Conservation (phyloP, 2,113 vertebrate species). For the Chascanopsetta lugubris region DNA sequence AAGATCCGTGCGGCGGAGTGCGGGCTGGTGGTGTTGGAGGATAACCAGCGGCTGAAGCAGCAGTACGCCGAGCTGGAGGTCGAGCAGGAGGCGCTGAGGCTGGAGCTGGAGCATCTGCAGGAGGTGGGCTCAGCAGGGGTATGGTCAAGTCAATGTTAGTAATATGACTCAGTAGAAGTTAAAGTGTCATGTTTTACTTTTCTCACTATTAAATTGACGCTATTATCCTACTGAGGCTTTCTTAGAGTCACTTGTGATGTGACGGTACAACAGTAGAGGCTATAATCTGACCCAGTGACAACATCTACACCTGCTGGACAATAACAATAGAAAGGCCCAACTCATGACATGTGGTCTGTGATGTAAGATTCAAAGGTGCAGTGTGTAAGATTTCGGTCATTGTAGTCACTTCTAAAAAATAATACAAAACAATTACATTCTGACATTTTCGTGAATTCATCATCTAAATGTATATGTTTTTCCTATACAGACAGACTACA, state of each 20-base stretch:
- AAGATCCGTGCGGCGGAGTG: slow-evolving; percentile 98
- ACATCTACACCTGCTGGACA: slow-evolving; percentile 31
- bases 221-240: not conserved
- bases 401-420: too few relatives aligned
- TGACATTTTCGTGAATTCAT: too few relatives aligned
- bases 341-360: not conserved
- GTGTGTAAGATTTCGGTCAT: too few relatives aligned
- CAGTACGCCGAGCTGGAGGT: slow-evolving; percentile 93
- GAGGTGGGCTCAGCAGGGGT: slow-evolving; percentile 83
- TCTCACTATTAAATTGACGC: not conserved
- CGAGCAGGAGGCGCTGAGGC: slow-evolving; percentile 89
- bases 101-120: slow-evolving; percentile 94
- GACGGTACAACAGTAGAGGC: not conserved
- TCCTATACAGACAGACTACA: too few relatives aligned
- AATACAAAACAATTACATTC: too few relatives aligned
- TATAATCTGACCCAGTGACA: not conserved
- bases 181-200: not conserved
- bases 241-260: too few relatives aligned
- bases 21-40: slow-evolving; percentile 94
- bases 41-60: slow-evolving; percentile 95
- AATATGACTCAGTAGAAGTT: not conserved
- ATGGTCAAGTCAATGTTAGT: slow-evolving; percentile 18
- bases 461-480: too few relatives aligned
- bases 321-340: slow-evolving; percentile 8
- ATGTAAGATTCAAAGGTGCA: too few relatives aligned